Conservation (phyloP, 2,888 invertebrate species). For the Euzetes globulus region DNA sequence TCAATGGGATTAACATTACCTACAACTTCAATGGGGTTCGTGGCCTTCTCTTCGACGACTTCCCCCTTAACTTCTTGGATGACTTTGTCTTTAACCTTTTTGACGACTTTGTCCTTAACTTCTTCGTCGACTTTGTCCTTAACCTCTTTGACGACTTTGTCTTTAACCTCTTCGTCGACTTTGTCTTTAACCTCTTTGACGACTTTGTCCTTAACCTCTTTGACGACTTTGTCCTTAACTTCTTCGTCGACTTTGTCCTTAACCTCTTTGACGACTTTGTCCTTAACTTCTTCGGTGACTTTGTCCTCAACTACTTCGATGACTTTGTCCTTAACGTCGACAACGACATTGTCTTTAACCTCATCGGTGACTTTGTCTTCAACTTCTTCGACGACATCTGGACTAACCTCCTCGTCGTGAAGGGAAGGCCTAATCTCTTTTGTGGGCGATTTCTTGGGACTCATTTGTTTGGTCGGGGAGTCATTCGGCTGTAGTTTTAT, state of each 20-base stretch:
- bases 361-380: neutral
- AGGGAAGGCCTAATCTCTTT: neutral
- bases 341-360: no score
- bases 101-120: neutral
- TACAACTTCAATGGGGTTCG: no score
- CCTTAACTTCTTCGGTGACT: no score
- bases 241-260: no score
- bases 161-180: neutral
- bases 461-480: constrained; percentile 8
- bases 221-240: no score
- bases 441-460: constrained; percentile 19
- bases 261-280: no score
- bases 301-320: no score
- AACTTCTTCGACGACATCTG: neutral
- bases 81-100: no score
- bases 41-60: neutral
- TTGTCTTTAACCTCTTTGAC: no score
- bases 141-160: neutral
- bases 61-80: neutral
- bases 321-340: no score
- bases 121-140: neutral
- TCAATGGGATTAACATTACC: neutral
- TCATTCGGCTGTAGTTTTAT: constrained; percentile 19
- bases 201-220: no score
- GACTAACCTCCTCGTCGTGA: neutral